phyloP scores from a whole-genome alignment of 2,113 vertebrate species.

The Notothenia rossii region DNA sequence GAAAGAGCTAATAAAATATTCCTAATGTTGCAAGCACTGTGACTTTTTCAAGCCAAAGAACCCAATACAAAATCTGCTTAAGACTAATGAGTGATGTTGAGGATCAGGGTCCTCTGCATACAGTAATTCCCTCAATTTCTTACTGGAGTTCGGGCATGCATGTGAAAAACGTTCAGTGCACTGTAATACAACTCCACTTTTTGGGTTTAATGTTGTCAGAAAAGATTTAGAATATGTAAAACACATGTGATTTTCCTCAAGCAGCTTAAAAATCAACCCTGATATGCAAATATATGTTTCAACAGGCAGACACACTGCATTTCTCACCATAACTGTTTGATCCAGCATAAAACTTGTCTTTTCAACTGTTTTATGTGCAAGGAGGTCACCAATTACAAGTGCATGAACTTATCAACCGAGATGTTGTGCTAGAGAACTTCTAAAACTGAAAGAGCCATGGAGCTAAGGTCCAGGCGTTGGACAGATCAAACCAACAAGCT shows the following conservation, averaged over 20 bases:
- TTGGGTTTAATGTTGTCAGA: slow-evolving; percentile 30
- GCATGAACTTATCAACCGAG: slow-evolving; percentile 16
- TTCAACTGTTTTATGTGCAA: slow-evolving; percentile 57
- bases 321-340: slow-evolving; percentile 38
- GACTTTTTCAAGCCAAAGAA: background rate
- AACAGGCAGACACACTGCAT: slow-evolving; percentile 24
- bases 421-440: too few relatives aligned
- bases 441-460: background rate
- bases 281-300: slow-evolving; percentile 14
- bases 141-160: slow-evolving; percentile 2
- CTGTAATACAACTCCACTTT: slow-evolving; percentile 42
- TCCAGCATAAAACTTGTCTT: slow-evolving; percentile 56
- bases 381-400: slow-evolving; percentile 62
- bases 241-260: slow-evolving; percentile 40
- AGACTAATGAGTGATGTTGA: background rate
- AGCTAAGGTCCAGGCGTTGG: background rate
- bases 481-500: background rate
- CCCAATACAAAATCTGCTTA: background rate
- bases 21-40: background rate
- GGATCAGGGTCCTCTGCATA: background rate
- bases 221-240: slow-evolving; percentile 36
- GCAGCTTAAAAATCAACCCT: slow-evolving; percentile 53
- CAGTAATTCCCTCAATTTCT: background rate
- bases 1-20: background rate
- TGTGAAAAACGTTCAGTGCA: slow-evolving; percentile 10